Evolutionary conservation across 2,797 vertebrate genomes (phyloP).

Genomic region (Hydrocynus forskahlii): DNA sequence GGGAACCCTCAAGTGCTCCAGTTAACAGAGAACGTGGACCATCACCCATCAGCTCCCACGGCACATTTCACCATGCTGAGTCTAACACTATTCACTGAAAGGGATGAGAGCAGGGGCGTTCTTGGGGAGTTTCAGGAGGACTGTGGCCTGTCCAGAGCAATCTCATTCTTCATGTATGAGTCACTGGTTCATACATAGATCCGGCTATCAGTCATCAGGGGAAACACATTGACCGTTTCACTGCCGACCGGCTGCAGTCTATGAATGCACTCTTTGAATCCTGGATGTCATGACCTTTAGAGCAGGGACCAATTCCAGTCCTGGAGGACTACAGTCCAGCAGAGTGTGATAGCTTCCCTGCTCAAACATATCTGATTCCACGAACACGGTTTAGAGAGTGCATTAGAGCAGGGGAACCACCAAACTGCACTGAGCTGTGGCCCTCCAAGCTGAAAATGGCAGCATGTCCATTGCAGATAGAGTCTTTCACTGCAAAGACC

Average conservation of each 20-base stretch:
- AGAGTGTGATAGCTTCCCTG: background rate
- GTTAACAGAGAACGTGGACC: slow-evolving; percentile 39
- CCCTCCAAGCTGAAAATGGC: background rate
- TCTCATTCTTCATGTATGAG: slow-evolving; percentile 25
- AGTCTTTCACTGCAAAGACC: slow-evolving; percentile 30
- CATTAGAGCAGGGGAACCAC: background rate
- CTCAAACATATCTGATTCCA: background rate
- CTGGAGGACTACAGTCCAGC: background rate
- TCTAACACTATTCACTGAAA: slow-evolving; percentile 16
- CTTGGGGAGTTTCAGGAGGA: slow-evolving; percentile 32
- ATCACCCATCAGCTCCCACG: slow-evolving; percentile 37
- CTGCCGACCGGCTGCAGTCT: background rate
- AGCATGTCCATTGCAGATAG: slow-evolving; percentile 14
- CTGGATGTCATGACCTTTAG: slow-evolving; percentile 13
- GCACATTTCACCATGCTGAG: slow-evolving; percentile 39
- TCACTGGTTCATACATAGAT: slow-evolving; percentile 14
- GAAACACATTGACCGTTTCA: slow-evolving; percentile 9
- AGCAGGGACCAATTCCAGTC: background rate
- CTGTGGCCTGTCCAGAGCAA: slow-evolving; percentile 29
- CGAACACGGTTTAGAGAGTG: background rate
- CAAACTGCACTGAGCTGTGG: background rate
- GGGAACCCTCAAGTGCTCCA: slow-evolving; percentile 37
- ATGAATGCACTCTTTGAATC: background rate
- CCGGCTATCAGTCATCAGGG: slow-evolving; percentile 14
- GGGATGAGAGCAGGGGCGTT: slow-evolving; percentile 24